These are phyloP conservation scores for Psittacula derbiana DNA, from an alignment of 2,797 vertebrate species.

Conservation along the genomic window DNA sequence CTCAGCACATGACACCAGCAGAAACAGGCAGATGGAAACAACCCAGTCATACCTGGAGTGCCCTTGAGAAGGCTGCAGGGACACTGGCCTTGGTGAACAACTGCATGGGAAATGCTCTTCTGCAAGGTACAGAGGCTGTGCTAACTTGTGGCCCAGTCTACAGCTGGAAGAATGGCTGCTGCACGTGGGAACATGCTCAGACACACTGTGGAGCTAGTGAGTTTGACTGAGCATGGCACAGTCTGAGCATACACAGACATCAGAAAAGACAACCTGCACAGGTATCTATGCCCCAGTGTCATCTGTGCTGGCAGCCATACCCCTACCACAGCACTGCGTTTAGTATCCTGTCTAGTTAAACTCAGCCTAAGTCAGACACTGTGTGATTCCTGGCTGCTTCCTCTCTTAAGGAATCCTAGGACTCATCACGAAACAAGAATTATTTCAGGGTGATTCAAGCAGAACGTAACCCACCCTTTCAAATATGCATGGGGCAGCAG, in stretches of 20 bases:
- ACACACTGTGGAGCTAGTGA: rapidly evolving
- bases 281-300: rapidly evolving
- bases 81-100: rapidly evolving
- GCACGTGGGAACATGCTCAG: rapidly evolving
- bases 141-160: neutral
- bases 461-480: neutral
- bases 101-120: neutral
- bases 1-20: neutral
- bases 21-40: neutral
- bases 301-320: rapidly evolving
- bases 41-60: neutral
- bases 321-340: neutral
- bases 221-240: neutral
- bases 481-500: neutral
- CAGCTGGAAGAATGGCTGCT: neutral
- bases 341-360: neutral
- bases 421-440: neutral
- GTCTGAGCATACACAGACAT: neutral
- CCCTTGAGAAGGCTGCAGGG: neutral
- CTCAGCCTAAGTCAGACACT: neutral
- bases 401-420: neutral
- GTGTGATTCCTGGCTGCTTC: neutral
- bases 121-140: neutral
- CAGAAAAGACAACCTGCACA: neutral
- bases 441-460: neutral